Conservation (phyloP, 2,797 vertebrate genomes). For the Enteromius radiatus region DNA sequence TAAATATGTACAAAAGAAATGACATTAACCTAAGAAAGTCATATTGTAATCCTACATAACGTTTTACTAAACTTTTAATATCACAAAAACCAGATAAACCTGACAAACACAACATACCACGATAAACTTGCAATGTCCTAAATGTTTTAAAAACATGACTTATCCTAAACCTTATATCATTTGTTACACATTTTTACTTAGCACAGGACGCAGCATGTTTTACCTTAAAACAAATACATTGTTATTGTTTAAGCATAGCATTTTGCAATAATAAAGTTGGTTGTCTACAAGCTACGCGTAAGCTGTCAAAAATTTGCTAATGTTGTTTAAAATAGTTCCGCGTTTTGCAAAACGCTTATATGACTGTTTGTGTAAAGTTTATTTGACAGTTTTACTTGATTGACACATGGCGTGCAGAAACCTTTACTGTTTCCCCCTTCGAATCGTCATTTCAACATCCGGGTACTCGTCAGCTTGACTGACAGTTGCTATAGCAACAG, state of each 20-base stretch:
- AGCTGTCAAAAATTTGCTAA: not conserved
- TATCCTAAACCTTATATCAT: not conserved
- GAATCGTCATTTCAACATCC: conserved; percentile 82
- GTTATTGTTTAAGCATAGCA: not conserved
- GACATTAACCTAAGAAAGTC: not conserved
- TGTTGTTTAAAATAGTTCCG: not conserved
- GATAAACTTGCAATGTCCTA: not conserved
- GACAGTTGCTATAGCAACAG: conserved; percentile 86
- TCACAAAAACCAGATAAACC: not conserved
- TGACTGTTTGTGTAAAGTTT: not conserved
- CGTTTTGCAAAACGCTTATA: not conserved
- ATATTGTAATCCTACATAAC: not conserved
- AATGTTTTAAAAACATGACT: not conserved
- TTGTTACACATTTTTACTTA: not conserved
- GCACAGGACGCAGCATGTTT: not conserved
- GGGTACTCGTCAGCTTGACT: conserved; percentile 79
- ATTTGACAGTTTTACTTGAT: conserved; percentile 9
- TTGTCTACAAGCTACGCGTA: not conserved
- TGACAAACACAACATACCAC: not conserved
- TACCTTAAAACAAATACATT: not conserved
- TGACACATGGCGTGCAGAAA: conserved; percentile 58
- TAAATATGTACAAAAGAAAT: not conserved
- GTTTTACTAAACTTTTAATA: not conserved
- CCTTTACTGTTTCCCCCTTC: conserved; percentile 65
- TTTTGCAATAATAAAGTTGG: not conserved